Percentiles rank a stretch among this genome's conserved stretches.
Evolutionary conservation across 1,140 invertebrate genomes (phyloP).

Genomic region (Achroia grisella): DNA sequence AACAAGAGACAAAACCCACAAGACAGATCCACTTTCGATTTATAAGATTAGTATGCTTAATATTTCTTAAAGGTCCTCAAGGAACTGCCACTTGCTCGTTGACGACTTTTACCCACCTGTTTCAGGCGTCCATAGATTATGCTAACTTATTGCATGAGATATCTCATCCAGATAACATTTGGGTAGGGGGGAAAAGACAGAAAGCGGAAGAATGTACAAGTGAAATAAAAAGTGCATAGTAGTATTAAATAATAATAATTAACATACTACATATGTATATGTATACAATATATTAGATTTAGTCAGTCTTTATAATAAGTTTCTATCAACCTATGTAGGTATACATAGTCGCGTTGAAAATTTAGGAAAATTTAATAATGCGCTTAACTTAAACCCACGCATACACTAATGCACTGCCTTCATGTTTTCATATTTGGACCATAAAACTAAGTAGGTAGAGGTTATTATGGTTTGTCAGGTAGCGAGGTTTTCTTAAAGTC

Average conservation of each 20-base stretch:
- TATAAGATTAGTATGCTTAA: no score
- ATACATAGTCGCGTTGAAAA: background rate
- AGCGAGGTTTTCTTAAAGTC: background rate
- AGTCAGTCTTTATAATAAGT: background rate
- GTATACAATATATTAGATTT: background rate
- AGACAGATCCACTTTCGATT: no score
- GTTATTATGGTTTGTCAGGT: background rate
- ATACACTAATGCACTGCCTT: no score
- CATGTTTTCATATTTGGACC: no score
- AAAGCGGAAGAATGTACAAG: background rate
- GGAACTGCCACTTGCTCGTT: no score
- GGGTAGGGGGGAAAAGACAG: no score
- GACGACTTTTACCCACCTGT: no score
- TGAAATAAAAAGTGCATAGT: background rate
- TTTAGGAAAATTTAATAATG: slow-evolving; percentile 1
- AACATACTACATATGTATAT: background rate
- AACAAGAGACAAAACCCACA: no score
- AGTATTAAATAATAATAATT: background rate
- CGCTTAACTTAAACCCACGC: background rate
- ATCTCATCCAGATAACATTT: no score
- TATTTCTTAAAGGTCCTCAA: no score
- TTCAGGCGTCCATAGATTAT: no score
- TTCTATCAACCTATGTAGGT: background rate
- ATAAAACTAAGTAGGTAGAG: background rate
- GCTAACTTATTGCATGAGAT: no score